These are phyloP conservation scores for Gonioctena quinquepunctata DNA, from an alignment of 1,140 invertebrate genomes.

Conservation along the genomic window DNA sequence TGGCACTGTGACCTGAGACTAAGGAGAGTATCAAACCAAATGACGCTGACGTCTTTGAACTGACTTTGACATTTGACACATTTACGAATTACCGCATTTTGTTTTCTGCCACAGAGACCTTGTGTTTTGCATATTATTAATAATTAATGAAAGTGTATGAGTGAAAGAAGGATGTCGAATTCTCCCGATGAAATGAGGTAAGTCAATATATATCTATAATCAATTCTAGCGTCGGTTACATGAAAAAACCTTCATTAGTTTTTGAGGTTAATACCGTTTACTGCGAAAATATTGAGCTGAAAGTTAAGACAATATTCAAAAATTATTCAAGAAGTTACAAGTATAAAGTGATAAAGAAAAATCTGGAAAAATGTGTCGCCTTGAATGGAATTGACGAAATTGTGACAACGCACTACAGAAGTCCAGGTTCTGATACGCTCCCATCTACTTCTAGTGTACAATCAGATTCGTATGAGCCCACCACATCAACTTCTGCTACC, in stretches of 20 bases:
- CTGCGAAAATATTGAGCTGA: neutral
- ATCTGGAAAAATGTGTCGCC: neutral
- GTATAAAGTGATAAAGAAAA: neutral
- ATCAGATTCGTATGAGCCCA: conserved; percentile 5
- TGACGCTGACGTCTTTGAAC: too few relatives aligned
- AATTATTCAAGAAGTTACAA: neutral
- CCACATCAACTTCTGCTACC: conserved; percentile 2
- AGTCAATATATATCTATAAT: neutral
- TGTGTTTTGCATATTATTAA: too few relatives aligned
- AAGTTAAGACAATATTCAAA: neutral
- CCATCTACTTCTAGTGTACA: conserved; percentile 3
- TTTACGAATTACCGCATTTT: too few relatives aligned
- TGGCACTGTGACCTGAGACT: too few relatives aligned
- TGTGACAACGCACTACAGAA: conserved; percentile 2
- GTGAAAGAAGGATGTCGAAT: neutral
- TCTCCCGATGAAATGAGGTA: conserved; percentile 5
- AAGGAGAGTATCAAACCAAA: too few relatives aligned
- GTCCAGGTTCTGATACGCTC: neutral
- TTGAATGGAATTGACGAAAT: conserved; percentile 2
- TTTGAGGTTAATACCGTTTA: conserved; percentile 1
- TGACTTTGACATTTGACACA: too few relatives aligned
- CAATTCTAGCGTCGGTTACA: conserved; percentile 1
- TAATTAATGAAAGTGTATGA: too few relatives aligned
- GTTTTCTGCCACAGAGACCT: too few relatives aligned
- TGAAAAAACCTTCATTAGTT: conserved; percentile 8